A percentile compares a stretch with the other conserved stretches of the same genome.
Conservation (phyloP, 2,888 invertebrate genomes). For the Serrognathus titanus region DNA sequence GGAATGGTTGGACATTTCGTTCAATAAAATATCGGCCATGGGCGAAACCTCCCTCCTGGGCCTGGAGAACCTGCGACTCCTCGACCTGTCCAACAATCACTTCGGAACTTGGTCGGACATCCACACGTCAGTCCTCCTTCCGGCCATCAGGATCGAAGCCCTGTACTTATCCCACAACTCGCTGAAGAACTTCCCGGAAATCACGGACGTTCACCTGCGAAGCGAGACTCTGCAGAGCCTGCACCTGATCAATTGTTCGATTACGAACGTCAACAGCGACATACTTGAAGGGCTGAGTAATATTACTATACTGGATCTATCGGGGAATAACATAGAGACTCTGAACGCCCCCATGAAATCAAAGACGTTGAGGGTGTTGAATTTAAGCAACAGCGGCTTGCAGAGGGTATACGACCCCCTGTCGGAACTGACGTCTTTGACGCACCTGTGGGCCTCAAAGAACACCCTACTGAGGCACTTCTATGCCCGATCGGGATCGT, state of each 20-base stretch:
- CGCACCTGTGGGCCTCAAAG: slow-evolving; percentile 58
- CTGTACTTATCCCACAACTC: slow-evolving; percentile 66
- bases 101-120: slow-evolving; percentile 59
- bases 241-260: slow-evolving; percentile 61
- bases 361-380: slow-evolving; percentile 47
- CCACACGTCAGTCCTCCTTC: slow-evolving; percentile 53
- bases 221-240: slow-evolving; percentile 58
- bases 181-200: slow-evolving; percentile 42
- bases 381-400: slow-evolving; percentile 58
- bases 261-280: slow-evolving; percentile 41
- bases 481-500: slow-evolving; percentile 51
- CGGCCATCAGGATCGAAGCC: slow-evolving; percentile 53
- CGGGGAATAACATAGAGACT: slow-evolving; percentile 19
- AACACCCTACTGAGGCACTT: slow-evolving; percentile 56
- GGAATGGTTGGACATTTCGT: slow-evolving; percentile 53
- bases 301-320: slow-evolving; percentile 19
- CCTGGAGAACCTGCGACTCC: slow-evolving; percentile 54
- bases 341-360: slow-evolving; percentile 30
- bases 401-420: slow-evolving; percentile 55
- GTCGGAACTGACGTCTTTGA: slow-evolving; percentile 56
- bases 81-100: slow-evolving; percentile 63
- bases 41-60: slow-evolving; percentile 48
- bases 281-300: slow-evolving; percentile 15
- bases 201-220: slow-evolving; percentile 48
- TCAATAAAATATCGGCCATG: slow-evolving; percentile 38